Evolutionary conservation across 2,797 vertebrate genomes (phyloP).

Genomic region (Phoxinus dragarum): DNA sequence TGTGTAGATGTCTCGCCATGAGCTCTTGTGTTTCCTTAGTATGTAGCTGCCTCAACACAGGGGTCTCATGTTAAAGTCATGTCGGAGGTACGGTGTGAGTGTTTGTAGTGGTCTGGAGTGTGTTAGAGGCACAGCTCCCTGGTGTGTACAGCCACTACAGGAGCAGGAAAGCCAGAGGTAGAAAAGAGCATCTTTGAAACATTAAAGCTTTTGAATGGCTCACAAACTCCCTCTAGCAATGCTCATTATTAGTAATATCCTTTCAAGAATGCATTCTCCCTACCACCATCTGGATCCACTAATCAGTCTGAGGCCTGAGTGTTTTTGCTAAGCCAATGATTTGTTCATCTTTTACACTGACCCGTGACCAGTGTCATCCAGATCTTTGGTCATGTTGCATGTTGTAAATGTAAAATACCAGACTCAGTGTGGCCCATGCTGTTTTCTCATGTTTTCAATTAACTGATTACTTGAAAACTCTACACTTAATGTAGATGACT

Average conservation of each 20-base stretch:
- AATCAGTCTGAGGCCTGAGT: constrained; percentile 25
- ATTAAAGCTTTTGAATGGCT: constrained; percentile 32
- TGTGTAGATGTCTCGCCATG: background rate
- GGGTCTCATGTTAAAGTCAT: constrained; percentile 35
- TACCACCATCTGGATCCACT: constrained; percentile 46
- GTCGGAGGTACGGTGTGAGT: constrained; percentile 38
- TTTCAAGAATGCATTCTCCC: constrained; percentile 47
- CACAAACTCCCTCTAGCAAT: constrained; percentile 49
- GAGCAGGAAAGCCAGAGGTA: constrained; percentile 36
- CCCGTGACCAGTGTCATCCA: constrained; percentile 11
- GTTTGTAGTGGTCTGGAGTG: constrained; percentile 50
- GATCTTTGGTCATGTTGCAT: constrained; percentile 4
- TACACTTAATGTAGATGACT: background rate
- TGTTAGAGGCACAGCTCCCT: constrained; percentile 41
- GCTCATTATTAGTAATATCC: constrained; percentile 60
- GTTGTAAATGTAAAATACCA: constrained; percentile 9
- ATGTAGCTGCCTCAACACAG: background rate
- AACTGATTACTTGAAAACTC: background rate
- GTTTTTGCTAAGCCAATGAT: constrained; percentile 27
- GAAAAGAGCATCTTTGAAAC: constrained; percentile 38
- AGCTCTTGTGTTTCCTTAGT: constrained; percentile 2
- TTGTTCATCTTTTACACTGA: constrained; percentile 36
- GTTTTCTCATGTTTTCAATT: background rate
- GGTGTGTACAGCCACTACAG: constrained; percentile 32
- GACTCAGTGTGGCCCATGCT: background rate